A percentile compares a stretch with the other conserved stretches of the same genome.
Conservation (phyloP, 1,140 invertebrate genomes). For the Drosophila equinoxialis region DNA sequence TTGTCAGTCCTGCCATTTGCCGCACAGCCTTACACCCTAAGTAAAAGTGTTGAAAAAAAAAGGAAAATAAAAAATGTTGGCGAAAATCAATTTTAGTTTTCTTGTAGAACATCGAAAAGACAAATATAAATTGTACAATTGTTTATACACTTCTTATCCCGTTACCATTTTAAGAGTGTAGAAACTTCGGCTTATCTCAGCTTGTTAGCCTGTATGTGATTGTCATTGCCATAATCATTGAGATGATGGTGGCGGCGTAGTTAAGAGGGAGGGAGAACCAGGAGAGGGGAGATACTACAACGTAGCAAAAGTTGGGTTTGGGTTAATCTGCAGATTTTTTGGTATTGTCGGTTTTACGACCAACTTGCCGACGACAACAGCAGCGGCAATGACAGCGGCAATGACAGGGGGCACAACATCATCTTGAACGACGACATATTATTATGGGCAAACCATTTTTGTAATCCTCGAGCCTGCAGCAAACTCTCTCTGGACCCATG, state of each 20-base stretch:
- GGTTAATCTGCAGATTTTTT: constrained; percentile 78
- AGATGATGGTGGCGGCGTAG: background rate
- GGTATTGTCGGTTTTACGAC: constrained; percentile 79
- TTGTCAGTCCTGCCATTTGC: constrained; percentile 60
- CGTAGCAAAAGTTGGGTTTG: constrained; percentile 34
- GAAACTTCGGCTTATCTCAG: background rate
- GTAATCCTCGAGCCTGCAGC: constrained; percentile 47
- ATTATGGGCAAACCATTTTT: constrained; percentile 75
- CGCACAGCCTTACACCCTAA: background rate
- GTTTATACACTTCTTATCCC: background rate
- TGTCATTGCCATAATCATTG: constrained; percentile 75
- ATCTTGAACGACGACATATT: constrained; percentile 61
- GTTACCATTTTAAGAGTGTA: background rate
- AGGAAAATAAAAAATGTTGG: background rate
- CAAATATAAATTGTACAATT: background rate
- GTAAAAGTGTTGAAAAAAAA: background rate
- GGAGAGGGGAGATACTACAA: background rate
- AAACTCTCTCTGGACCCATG: constrained; percentile 28
- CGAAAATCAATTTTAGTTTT: background rate
- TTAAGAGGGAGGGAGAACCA: too few species aligned
- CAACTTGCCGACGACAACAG: constrained; percentile 64
- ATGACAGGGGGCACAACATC: constrained; percentile 10
- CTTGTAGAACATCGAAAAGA: background rate
- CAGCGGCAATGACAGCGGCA: constrained; percentile 35
- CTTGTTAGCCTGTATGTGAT: constrained; percentile 59